Evolutionary conservation across 2,888 invertebrate species (phyloP).

Genomic region (Sarcophaga variegata): DNA sequence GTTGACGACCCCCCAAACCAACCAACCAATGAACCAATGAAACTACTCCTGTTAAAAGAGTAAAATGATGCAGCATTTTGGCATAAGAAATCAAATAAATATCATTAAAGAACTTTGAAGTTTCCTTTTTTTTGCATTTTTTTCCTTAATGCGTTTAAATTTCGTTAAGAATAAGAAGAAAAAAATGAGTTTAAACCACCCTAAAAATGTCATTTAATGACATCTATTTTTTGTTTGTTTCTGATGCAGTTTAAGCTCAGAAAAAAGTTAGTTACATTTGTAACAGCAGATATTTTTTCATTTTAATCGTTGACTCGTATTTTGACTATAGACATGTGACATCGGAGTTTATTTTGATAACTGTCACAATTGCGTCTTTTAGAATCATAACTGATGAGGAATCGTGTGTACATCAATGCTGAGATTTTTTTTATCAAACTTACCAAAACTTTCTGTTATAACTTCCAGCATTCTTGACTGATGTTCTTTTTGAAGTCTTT

Average conservation of each 20-base stretch:
- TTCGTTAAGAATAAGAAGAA: background rate
- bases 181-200: slow-evolving; percentile 38
- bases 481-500: too few species aligned
- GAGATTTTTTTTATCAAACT: too few species aligned
- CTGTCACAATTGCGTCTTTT: too few species aligned
- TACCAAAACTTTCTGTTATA: too few species aligned
- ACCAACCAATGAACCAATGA: too few species aligned
- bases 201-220: slow-evolving; percentile 30
- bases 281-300: background rate
- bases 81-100: slow-evolving; percentile 37
- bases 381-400: too few species aligned
- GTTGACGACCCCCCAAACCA: slow-evolving; percentile 7
- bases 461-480: too few species aligned
- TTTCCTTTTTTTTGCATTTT: background rate
- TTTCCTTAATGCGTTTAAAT: slow-evolving; percentile 39
- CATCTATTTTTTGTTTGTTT: slow-evolving; percentile 13
- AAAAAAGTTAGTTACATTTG: background rate
- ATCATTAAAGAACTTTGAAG: slow-evolving; percentile 51
- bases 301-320: too few species aligned
- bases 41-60: background rate
- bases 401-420: too few species aligned
- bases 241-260: background rate
- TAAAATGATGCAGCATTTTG: background rate
- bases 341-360: too few species aligned
- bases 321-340: too few species aligned